Conservation (phyloP, 2,113 vertebrate species). For the Tragelaphus buxtoni region DNA sequence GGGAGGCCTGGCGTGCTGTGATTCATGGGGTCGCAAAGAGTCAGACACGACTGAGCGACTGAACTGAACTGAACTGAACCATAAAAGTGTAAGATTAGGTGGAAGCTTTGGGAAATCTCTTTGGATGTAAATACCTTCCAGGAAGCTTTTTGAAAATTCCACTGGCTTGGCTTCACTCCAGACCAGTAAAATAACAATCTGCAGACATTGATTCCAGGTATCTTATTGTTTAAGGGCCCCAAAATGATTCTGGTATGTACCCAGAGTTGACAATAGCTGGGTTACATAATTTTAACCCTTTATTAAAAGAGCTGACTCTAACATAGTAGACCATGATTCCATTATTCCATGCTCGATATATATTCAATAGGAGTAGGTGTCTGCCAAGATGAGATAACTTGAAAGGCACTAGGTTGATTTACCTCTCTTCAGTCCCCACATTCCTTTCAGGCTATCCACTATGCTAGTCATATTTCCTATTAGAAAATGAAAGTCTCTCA, state of each 20-base stretch:
- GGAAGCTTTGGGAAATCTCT: neutral
- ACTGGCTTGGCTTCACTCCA: neutral
- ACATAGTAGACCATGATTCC: neutral
- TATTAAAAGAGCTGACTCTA: neutral
- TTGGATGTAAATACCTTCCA: neutral
- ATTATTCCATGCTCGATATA: neutral
- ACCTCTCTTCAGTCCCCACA: neutral
- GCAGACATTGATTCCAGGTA: neutral
- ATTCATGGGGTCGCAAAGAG: too few species aligned
- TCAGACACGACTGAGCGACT: too few species aligned
- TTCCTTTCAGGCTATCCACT: neutral
- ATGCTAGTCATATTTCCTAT: neutral
- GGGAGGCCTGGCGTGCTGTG: too few species aligned
- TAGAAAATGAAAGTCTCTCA: neutral
- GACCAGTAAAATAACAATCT: neutral
- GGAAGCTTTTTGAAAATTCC: neutral
- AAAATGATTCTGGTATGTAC: neutral
- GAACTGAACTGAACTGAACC: neutral
- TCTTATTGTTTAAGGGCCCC: neutral
- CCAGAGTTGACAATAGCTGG: neutral
- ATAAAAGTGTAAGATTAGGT: neutral
- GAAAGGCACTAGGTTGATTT: neutral
- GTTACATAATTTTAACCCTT: slow-evolving; percentile 4
- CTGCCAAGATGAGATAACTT: neutral
- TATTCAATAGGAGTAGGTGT: neutral